A percentile compares a stretch with the other conserved stretches of the same genome.
phyloP scores from a whole-genome alignment of 2,888 invertebrate species.

The Pandemis corylana region DNA sequence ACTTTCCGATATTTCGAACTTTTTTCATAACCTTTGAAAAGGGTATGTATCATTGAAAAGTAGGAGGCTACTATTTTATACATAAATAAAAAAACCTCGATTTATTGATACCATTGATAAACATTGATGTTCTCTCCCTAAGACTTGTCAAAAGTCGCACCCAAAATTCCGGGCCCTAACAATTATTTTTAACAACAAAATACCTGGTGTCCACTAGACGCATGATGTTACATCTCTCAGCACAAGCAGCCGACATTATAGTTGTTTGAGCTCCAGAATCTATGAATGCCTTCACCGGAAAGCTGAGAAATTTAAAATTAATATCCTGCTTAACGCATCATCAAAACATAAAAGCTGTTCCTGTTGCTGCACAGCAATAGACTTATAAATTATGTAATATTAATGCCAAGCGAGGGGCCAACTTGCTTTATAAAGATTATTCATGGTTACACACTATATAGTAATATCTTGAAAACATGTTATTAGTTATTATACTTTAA shows the following conservation, averaged over 20 bases:
- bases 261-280: slow-evolving; percentile 99
- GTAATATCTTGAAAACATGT: background rate
- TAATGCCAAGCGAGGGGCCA: background rate
- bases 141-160: too few species aligned
- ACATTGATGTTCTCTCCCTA: too few species aligned
- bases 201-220: slow-evolving; percentile 92
- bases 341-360: background rate
- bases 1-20: too few species aligned
- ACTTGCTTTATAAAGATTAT: background rate
- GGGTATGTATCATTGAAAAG: too few species aligned
- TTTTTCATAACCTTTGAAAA: too few species aligned
- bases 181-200: background rate
- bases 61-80: too few species aligned
- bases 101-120: too few species aligned
- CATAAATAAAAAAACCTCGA: too few species aligned
- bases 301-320: slow-evolving; percentile 62
- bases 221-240: slow-evolving; percentile 97
- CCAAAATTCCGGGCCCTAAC: too few species aligned
- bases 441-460: background rate
- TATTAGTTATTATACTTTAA: background rate
- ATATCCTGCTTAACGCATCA: background rate
- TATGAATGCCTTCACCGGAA: slow-evolving; percentile 98
- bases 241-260: slow-evolving; percentile 98
- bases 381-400: slow-evolving; percentile 1
- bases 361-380: background rate